Conservation (phyloP, 1,140 invertebrate species). For the Nephotettix cincticeps region DNA sequence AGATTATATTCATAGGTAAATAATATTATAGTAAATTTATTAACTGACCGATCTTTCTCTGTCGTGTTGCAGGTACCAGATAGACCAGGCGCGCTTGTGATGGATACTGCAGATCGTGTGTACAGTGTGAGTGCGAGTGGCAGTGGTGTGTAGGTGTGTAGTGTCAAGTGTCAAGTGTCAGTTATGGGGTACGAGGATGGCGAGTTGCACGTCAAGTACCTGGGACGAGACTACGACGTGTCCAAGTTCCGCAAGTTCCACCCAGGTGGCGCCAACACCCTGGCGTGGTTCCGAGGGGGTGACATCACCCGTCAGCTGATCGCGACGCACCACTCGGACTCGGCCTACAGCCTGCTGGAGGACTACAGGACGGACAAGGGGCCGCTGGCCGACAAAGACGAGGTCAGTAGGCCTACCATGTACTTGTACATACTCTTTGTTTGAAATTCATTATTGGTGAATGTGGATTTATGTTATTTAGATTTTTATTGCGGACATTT, state of each 20-base stretch:
- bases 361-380: slow-evolving; percentile 50
- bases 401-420: no score
- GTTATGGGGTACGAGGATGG: slow-evolving; percentile 3
- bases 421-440: no score
- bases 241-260: slow-evolving; percentile 58
- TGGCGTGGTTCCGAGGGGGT: slow-evolving; percentile 52
- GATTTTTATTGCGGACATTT: no score
- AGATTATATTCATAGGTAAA: no score
- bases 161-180: no score
- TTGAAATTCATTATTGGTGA: no score
- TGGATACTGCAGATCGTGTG: neutral
- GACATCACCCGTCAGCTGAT: slow-evolving; percentile 53
- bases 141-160: no score
- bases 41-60: no score
- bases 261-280: slow-evolving; percentile 60
- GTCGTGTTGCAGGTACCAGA: no score
- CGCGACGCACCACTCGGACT: slow-evolving; percentile 56
- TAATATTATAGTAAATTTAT: no score
- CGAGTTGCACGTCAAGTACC: slow-evolving; percentile 48
- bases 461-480: no score
- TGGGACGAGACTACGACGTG: slow-evolving; percentile 55
- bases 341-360: slow-evolving; percentile 60
- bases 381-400: no score
- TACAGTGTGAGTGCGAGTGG: neutral
- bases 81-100: neutral